A percentile compares a stretch with the other conserved stretches of the same genome.
Conservation (phyloP, 2,113 vertebrate species). For the Prunella himalayana region DNA sequence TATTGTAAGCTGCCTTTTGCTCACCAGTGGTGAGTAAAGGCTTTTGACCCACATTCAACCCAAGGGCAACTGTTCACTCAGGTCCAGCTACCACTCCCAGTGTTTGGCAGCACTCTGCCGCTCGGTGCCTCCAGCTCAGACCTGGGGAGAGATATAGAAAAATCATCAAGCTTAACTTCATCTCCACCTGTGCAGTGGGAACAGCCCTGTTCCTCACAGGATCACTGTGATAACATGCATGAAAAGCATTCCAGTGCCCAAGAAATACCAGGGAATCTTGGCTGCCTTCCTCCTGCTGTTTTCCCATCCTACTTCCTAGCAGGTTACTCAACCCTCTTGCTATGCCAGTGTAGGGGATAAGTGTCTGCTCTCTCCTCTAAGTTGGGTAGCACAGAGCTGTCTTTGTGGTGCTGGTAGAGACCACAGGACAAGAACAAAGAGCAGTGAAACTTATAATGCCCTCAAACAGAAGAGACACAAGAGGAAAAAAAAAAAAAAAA, state of each 20-base stretch:
- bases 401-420: neutral
- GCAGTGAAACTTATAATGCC: neutral
- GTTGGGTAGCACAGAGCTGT: neutral
- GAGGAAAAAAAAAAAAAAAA: neutral
- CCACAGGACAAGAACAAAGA: constrained; percentile 24
- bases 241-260: neutral
- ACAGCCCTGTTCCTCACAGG: neutral
- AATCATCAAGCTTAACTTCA: neutral
- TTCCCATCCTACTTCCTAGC: neutral
- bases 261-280: neutral
- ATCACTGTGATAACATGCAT: neutral
- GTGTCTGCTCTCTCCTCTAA: neutral
- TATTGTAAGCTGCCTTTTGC: neutral
- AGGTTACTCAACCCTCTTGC: neutral
- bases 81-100: neutral
- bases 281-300: neutral
- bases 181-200: neutral
- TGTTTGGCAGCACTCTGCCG: neutral
- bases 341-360: neutral
- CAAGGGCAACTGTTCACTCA: neutral
- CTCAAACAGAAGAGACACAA: neutral
- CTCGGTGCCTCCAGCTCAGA: neutral
- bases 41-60: neutral
- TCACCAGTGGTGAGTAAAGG: neutral
- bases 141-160: neutral